A percentile compares a stretch with the other conserved stretches of the same genome.
Conservation (phyloP, 1,140 invertebrate species). For the Stenopsyche tienmushanensis region DNA sequence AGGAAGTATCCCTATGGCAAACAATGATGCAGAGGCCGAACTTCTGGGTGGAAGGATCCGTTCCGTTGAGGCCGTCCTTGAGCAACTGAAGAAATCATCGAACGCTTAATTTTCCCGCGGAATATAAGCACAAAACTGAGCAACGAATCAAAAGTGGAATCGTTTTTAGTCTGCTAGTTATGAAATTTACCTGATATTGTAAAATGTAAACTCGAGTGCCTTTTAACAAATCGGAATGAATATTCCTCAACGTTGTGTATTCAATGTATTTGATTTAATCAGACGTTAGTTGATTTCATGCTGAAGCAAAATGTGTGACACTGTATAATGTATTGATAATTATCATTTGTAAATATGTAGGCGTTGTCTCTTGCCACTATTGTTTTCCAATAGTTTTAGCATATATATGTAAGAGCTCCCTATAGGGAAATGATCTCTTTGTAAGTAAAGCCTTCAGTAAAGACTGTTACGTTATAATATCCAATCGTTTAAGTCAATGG, state of each 20-base stretch:
- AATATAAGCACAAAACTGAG: slow-evolving; percentile 18
- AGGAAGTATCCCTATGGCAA: slow-evolving; percentile 89
- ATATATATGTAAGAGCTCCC: not conserved
- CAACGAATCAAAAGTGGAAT: slow-evolving; percentile 7
- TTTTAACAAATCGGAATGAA: too few relatives aligned
- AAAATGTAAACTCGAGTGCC: not conserved
- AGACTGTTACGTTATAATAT: not conserved
- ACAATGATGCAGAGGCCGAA: slow-evolving; percentile 91
- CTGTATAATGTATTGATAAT: too few relatives aligned
- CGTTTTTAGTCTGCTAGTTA: not conserved
- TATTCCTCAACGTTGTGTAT: too few relatives aligned
- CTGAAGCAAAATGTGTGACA: slow-evolving; percentile 10
- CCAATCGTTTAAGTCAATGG: too few relatives aligned
- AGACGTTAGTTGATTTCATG: too few relatives aligned
- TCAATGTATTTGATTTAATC: too few relatives aligned
- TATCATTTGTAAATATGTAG: not conserved
- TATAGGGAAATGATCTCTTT: not conserved
- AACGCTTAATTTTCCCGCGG: not conserved
- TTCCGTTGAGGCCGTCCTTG: slow-evolving; percentile 79
- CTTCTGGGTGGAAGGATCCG: slow-evolving; percentile 92
- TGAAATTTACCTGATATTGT: slow-evolving; percentile 1
- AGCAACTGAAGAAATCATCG: slow-evolving; percentile 55
- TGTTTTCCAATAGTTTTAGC: not conserved
- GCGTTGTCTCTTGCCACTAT: slow-evolving; percentile 10
- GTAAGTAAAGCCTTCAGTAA: not conserved